Base-by-base conservation (phyloP, 2,888 invertebrate genomes). In the Cordilura impudica region DNA sequence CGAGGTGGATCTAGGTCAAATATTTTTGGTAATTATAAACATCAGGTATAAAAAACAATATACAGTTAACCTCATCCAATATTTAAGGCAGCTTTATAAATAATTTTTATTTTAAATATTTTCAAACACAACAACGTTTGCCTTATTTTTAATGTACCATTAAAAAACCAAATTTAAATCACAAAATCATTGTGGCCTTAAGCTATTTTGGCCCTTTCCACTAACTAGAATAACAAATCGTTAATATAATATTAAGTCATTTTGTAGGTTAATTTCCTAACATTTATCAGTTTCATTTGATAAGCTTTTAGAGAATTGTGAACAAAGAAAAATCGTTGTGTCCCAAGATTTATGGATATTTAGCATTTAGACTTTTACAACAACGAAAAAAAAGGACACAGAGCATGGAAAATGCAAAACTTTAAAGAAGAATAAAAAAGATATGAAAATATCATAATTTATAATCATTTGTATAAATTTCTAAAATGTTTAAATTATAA, bases 261-360 rank as follows among this genome's bases (percentile, higher is more conserved):
- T 74, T 70, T 54, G 65, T 66, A 74, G 78, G 74, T 78, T 78
- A 74, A 74, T 78, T 78, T 78, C 26, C 29, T n/a, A 35, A 78
- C 74, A 74, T 74, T 78, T 70, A 70, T 70, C 70, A 78, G 66
- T 53, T 14, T 43, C 39, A 49, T 29, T 19, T 21, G 29, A 70
- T 70, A 58, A 61, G 23, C 35, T 23, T 10, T 45, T 14, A 8
- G 10, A 14, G 12, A 10, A 45, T 5, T 58, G 23, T 4, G 14
- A 31, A 73, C 23, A 7, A 6, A 3, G 21, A 2, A 8, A 45
- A 1, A 21, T 16, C 47, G n/a, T 4, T 47, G 47, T 47, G 10
- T 21, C 39, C 21, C 18, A 45, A 74, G 23, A 67, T 53, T 67
- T 35, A 60, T 45, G 60, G 60, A 31, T 60, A 43, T 73, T 66